Percentiles rank a stretch among this genome's conserved stretches.
These are phyloP conservation scores for Conops quadrifasciatus DNA, from an alignment of 2,888 invertebrate species.

Conservation along the genomic window DNA sequence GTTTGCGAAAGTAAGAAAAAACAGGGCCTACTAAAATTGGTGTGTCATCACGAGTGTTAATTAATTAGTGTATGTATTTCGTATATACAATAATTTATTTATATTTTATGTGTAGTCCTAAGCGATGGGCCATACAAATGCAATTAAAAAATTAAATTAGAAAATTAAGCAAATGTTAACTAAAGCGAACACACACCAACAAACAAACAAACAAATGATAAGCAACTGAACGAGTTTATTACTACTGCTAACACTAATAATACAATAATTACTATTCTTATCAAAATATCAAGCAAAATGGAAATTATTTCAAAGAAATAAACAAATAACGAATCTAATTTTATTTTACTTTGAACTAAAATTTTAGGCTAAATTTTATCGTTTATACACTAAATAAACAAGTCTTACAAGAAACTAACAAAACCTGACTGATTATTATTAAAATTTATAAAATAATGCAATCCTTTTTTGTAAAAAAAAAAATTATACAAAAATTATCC, in stretches of 20 bases:
- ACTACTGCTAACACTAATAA: slow-evolving; percentile 22
- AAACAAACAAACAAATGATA: slow-evolving; percentile 23
- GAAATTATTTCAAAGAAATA: neutral
- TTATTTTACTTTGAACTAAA: slow-evolving; percentile 4
- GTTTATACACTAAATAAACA: slow-evolving; percentile 3
- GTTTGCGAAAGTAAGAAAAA: neutral
- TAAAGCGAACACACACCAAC: neutral
- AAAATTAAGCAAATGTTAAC: slow-evolving; percentile 19
- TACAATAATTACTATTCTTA: neutral
- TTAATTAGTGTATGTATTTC: neutral
- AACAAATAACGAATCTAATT: neutral
- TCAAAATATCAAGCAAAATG: neutral
- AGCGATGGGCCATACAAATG: slow-evolving; percentile 31
- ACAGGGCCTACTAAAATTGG: neutral
- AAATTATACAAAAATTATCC: too few relatives aligned
- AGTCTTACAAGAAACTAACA: neutral
- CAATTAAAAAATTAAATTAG: slow-evolving; percentile 23
- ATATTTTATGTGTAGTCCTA: slow-evolving; percentile 8
- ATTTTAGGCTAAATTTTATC: slow-evolving; percentile 12
- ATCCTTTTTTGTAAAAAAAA: neutral
- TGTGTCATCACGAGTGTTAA: too few relatives aligned
- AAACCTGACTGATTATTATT: slow-evolving; percentile 30
- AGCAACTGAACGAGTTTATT: slow-evolving; percentile 35
- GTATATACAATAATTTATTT: neutral
- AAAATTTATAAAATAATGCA: slow-evolving; percentile 4